Base-by-base conservation (phyloP, 2,888 invertebrate species). In the Timandra comae region DNA sequence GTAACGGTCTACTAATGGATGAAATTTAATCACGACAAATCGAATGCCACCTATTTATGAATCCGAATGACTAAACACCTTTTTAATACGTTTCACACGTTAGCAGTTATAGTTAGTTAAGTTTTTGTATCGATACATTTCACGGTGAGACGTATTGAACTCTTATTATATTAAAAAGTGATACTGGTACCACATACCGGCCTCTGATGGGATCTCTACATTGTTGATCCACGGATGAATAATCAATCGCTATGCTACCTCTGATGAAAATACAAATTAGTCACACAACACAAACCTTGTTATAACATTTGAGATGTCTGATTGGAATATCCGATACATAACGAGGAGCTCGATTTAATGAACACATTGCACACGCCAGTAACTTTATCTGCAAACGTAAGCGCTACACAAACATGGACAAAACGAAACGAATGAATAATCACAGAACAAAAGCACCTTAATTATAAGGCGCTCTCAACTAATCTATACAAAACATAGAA, bases 51-150 rank as follows among this genome's bases (percentile, higher is more conserved):
- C 76, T 81, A 81, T 81, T 85, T 82, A 82, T 84, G 82, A 82
- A 80, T 73, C 59, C 69, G 79, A 70, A 82, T 85, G 85, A 85
- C 85, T 85, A 67, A 78, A 84, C 85, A 85, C 56, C 67, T 82
- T 85, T 85, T 84, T 85, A 82, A 85, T 85, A 84, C 82, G 82
- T 81, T 85, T 85, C 85, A 85, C 85, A 85, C 84, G 85, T 85
- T 79, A 75, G 76, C 77, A 65, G 78, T 80, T 84, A 84, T 85
- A 81, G 77, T 79, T 77, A 79, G 82, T 80, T 79, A 78, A 81
- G 81, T 85, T 85, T 84, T 85, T 85, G 65, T 81, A 73, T 70
- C 78, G 73, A 70, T 68, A 80, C 82, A 81, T 85, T 84, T 85
- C 85, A 85, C 85, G 84, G 84, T 80, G 64, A 74, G 77, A 76